Percentiles rank a stretch among this genome's conserved stretches.
Evolutionary conservation across 2,888 invertebrate species (phyloP).

Genomic region (Thymelicus lineola): DNA sequence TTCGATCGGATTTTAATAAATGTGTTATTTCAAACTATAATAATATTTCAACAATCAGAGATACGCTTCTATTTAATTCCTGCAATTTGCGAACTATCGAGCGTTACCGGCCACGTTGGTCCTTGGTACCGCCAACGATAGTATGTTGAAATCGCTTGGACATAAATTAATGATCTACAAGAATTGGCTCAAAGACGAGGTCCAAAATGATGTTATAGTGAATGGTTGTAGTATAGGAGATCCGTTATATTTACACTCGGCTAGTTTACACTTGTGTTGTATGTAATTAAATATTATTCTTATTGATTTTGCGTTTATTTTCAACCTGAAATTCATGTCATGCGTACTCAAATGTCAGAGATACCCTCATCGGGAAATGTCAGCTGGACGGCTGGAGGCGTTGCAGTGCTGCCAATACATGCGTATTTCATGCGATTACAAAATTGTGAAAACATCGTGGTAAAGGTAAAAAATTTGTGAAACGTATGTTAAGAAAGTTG

Average conservation of each 20-base stretch:
- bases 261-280: constrained; percentile 72
- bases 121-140: neutral
- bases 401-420: too few relatives aligned
- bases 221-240: constrained; percentile 56
- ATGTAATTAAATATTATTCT: constrained; percentile 76
- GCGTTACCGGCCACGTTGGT: too few relatives aligned
- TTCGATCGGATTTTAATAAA: too few relatives aligned
- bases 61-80: neutral
- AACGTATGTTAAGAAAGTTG: too few relatives aligned
- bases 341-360: too few relatives aligned
- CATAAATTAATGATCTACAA: constrained; percentile 14
- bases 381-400: too few relatives aligned
- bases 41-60: neutral
- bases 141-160: constrained; percentile 15
- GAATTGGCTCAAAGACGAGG: constrained; percentile 59
- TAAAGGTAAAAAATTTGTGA: too few relatives aligned
- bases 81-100: neutral
- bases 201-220: constrained; percentile 57
- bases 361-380: too few relatives aligned
- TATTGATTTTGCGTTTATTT: constrained; percentile 57
- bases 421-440: too few relatives aligned
- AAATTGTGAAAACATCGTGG: too few relatives aligned
- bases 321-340: neutral
- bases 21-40: too few relatives aligned
- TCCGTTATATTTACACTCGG: constrained; percentile 67